Percentiles rank a stretch among this genome's conserved stretches.
Conservation (phyloP, 2,113 vertebrate species). For the Cynoglossus semilaevis region DNA sequence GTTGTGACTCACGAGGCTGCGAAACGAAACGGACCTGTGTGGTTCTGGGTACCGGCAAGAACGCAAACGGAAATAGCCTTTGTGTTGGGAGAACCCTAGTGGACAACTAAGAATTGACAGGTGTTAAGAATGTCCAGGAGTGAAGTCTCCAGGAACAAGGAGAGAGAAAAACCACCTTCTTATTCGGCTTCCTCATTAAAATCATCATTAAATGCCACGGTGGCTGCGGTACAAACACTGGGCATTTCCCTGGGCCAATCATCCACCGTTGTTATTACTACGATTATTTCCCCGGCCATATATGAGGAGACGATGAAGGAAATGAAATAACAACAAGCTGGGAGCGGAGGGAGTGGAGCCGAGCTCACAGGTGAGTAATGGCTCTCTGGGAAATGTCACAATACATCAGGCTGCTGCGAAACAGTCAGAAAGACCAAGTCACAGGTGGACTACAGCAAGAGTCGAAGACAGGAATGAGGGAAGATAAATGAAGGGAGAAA, state of each 20-base stretch:
- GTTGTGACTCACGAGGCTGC: conserved; percentile 38
- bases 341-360: conserved; percentile 12
- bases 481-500: conserved; percentile 38
- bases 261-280: conserved; percentile 50
- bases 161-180: conserved; percentile 17
- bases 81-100: conserved; percentile 13
- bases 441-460: conserved; percentile 41
- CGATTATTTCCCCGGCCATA: conserved; percentile 53
- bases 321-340: conserved; percentile 48
- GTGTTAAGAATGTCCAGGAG: conserved; percentile 11
- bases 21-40: conserved; percentile 30
- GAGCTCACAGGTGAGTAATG: conserved; percentile 41
- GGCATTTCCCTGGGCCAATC: conserved; percentile 57
- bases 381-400: conserved; percentile 61
- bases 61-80: too few species aligned
- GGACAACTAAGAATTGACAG: conserved; percentile 1
- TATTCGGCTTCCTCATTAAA: conserved; percentile 43
- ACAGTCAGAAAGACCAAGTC: conserved; percentile 50
- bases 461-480: conserved; percentile 30
- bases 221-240: conserved; percentile 33
- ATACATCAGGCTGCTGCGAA: conserved; percentile 54
- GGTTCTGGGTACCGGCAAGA: background rate
- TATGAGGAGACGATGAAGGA: conserved; percentile 39
- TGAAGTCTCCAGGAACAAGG: conserved; percentile 29
- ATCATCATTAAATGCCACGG: conserved; percentile 43